These are phyloP conservation scores for Yponomeuta malinellus DNA, from an alignment of 2,888 invertebrate species.

Conservation along the genomic window DNA sequence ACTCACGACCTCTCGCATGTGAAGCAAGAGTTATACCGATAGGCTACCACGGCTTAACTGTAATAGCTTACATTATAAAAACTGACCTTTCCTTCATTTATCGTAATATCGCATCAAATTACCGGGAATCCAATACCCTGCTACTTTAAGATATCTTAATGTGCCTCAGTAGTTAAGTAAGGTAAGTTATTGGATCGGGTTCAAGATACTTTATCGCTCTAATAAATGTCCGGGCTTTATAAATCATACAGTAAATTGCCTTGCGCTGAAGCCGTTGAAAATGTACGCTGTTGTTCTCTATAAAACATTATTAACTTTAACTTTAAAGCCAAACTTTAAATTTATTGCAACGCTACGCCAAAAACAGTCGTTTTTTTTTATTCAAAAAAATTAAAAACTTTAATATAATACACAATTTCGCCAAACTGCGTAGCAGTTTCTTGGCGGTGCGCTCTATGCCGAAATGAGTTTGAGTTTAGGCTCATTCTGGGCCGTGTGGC, in stretches of 20 bases:
- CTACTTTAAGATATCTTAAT: conserved; percentile 6
- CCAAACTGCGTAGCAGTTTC: no score
- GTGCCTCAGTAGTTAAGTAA: background rate
- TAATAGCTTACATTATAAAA: background rate
- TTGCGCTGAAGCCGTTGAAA: conserved; percentile 35
- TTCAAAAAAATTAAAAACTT: no score
- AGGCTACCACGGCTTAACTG: no score
- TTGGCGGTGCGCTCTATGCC: background rate
- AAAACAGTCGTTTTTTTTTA: background rate
- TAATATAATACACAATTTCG: no score
- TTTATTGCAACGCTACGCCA: background rate
- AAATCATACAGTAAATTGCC: conserved; percentile 50
- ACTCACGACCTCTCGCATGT: no score
- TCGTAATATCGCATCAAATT: background rate
- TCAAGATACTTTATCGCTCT: conserved; percentile 53
- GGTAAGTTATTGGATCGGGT: conserved; percentile 33
- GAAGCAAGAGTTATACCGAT: no score
- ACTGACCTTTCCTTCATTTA: background rate
- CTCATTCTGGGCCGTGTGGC: no score
- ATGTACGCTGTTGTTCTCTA: conserved; percentile 24
- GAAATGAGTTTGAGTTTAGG: no score
- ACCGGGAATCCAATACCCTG: conserved; percentile 4
- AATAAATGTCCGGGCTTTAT: conserved; percentile 58
- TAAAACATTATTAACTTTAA: conserved; percentile 4
- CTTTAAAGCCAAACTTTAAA: background rate